Conservation (phyloP, 2,113 vertebrate genomes). For the Ceyx margarethae region DNA sequence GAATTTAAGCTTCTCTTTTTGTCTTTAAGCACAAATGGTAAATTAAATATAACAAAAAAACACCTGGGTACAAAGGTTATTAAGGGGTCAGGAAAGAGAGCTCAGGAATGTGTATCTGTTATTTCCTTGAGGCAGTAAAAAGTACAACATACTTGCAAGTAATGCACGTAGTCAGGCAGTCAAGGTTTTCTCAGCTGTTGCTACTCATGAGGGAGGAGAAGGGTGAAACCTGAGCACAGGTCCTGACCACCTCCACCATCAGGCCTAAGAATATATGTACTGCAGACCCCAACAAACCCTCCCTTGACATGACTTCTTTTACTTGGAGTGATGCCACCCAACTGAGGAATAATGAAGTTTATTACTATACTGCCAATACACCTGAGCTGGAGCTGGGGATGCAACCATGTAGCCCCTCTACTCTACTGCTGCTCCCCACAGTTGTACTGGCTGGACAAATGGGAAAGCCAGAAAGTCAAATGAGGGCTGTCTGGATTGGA, state of each 20-base stretch:
- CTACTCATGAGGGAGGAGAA: neutral
- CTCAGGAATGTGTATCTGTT: neutral
- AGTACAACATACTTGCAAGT: neutral
- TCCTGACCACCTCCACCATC: neutral
- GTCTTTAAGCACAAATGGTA: neutral
- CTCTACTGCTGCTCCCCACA: neutral
- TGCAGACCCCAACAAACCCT: neutral
- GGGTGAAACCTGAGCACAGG: neutral
- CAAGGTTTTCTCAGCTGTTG: neutral
- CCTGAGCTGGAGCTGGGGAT: neutral
- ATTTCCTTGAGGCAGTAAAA: neutral
- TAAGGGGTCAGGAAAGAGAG: neutral
- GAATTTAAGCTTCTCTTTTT: neutral
- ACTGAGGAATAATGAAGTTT: neutral
- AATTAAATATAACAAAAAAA: neutral
- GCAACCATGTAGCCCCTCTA: neutral
- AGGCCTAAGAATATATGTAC: neutral
- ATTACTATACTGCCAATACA: neutral
- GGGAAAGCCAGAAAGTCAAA: neutral
- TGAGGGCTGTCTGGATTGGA: accelerated
- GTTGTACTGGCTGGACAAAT: accelerated
- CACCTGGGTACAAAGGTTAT: neutral
- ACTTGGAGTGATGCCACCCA: neutral
- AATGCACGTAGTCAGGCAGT: neutral
- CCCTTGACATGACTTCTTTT: neutral